Percentiles rank a stretch among this genome's conserved stretches.
phyloP scores from a whole-genome alignment of 1,140 invertebrate species.

The Anastrepha obliqua region DNA sequence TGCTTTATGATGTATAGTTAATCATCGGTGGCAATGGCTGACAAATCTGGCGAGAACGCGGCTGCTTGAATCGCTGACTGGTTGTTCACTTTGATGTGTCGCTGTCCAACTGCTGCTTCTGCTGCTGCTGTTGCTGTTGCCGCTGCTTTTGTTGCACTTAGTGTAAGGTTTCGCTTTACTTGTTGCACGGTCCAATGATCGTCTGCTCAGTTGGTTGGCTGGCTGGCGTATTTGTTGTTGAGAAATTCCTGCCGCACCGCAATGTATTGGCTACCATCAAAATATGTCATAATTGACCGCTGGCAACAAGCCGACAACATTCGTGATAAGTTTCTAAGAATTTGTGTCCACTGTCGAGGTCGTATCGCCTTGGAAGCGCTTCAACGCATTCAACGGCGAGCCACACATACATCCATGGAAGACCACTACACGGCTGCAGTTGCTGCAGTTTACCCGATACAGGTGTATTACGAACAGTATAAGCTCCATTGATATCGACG shows the following conservation, averaged over 20 bases:
- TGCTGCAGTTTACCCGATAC: constrained; percentile 4
- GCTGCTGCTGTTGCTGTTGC: background rate
- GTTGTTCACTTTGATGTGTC: constrained; percentile 38
- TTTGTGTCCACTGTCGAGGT: constrained; percentile 21
- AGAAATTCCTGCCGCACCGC: constrained; percentile 44
- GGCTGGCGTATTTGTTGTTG: background rate
- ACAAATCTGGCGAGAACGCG: constrained; percentile 39
- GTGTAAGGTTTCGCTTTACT: constrained; percentile 34
- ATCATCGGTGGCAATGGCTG: constrained; percentile 48
- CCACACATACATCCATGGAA: background rate
- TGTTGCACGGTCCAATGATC: background rate
- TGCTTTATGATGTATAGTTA: constrained; percentile 1
- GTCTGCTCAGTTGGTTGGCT: background rate
- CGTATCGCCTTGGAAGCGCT: constrained; percentile 40
- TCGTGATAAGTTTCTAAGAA: constrained; percentile 55
- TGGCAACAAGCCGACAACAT: constrained; percentile 56
- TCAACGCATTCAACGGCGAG: background rate
- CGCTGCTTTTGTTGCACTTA: constrained; percentile 17
- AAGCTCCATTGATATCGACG: constrained; percentile 37
- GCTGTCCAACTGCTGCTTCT: constrained; percentile 6
- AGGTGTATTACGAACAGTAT: constrained; percentile 17
- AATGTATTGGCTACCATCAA: constrained; percentile 46
- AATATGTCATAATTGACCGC: constrained; percentile 56
- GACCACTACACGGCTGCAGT: background rate
- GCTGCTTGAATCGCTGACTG: constrained; percentile 24